Percentiles rank a stretch among this genome's conserved stretches.
These are phyloP conservation scores for Dynastes hyllus DNA, from an alignment of 2,888 invertebrate species.

Conservation along the genomic window DNA sequence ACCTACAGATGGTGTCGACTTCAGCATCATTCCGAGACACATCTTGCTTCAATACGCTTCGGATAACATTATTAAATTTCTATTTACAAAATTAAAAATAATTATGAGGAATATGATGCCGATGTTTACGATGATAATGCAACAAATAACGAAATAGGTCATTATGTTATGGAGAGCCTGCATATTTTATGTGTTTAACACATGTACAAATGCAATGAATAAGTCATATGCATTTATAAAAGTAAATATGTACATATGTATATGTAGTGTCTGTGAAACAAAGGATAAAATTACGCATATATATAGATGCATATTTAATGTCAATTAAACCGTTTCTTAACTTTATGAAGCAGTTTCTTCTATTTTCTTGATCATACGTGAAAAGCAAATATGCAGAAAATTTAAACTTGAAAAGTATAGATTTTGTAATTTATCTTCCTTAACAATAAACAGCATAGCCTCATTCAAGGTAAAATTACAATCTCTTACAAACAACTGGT, in stretches of 20 bases:
- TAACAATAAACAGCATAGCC: too few relatives aligned
- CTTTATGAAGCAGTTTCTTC: too few relatives aligned
- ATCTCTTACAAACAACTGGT: too few relatives aligned
- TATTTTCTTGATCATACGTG: too few relatives aligned
- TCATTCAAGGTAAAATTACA: too few relatives aligned
- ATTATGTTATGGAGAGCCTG: background rate
- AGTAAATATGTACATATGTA: background rate
- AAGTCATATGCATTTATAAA: background rate
- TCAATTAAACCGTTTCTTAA: too few relatives aligned
- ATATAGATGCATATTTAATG: too few relatives aligned
- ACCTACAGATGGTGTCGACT: background rate
- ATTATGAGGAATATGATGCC: background rate
- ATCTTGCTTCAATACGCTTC: constrained; percentile 1
- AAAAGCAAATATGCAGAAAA: too few relatives aligned
- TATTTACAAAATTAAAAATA: background rate
- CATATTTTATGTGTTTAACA: background rate
- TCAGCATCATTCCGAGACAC: constrained; percentile 13
- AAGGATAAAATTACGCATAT: too few relatives aligned
- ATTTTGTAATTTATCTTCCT: too few relatives aligned
- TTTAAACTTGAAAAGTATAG: too few relatives aligned
- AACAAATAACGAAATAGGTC: constrained; percentile 21
- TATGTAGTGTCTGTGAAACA: background rate
- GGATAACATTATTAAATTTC: background rate
- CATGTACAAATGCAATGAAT: background rate
- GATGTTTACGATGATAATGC: background rate